A percentile compares a stretch with the other conserved stretches of the same genome.
These are phyloP conservation scores for Oreohelix idahoensis DNA, from an alignment of 1,140 invertebrate genomes.

Conservation along the genomic window DNA sequence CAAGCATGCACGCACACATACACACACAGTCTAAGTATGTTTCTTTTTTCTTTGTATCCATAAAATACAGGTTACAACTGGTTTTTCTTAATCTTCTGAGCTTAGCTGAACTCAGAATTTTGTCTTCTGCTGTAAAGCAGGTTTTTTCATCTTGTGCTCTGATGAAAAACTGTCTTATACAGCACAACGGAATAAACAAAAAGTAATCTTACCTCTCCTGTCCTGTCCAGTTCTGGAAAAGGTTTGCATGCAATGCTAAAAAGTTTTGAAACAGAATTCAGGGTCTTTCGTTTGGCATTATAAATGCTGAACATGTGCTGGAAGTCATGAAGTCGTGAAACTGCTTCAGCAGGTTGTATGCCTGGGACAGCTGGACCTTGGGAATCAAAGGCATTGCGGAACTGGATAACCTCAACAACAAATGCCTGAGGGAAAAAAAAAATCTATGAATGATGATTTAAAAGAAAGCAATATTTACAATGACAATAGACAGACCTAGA, in stretches of 20 bases:
- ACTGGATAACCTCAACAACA: slow-evolving; percentile 74
- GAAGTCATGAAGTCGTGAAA: slow-evolving; percentile 69
- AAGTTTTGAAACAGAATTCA: slow-evolving; percentile 72
- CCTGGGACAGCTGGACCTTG: slow-evolving; percentile 72
- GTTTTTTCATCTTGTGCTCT: no score
- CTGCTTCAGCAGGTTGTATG: slow-evolving; percentile 70
- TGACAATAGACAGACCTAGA: no score
- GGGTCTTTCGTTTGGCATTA: slow-evolving; percentile 69
- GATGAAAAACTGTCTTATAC: no score
- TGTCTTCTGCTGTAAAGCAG: no score
- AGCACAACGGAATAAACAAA: no score
- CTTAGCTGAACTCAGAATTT: no score
- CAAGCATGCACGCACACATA: no score
- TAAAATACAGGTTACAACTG: no score
- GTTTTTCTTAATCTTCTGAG: no score
- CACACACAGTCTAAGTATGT: no score
- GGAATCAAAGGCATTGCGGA: slow-evolving; percentile 73
- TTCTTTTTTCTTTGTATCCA: no score
- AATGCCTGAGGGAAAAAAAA: slow-evolving; percentile 65
- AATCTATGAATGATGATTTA: background rate
- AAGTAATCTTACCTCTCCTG: slow-evolving; percentile 63
- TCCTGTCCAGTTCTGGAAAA: slow-evolving; percentile 72
- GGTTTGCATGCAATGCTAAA: slow-evolving; percentile 72
- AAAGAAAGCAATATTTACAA: no score
- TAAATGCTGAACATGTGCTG: slow-evolving; percentile 68